These are phyloP conservation scores for Lethrus apterus DNA, from an alignment of 1,140 invertebrate genomes.

Conservation along the genomic window DNA sequence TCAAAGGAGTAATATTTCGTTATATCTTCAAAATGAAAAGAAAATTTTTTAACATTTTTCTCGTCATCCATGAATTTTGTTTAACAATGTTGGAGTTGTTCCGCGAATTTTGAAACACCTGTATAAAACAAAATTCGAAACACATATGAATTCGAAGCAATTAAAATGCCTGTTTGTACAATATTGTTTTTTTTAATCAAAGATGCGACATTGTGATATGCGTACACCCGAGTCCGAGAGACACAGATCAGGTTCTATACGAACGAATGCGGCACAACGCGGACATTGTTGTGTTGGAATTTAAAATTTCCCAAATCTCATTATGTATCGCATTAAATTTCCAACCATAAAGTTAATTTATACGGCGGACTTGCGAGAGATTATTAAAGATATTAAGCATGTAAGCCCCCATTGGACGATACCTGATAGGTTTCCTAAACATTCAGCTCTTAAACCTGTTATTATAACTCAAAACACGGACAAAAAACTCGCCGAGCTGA, in stretches of 20 bases:
- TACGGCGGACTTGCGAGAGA: constrained; percentile 26
- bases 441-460: constrained; percentile 31
- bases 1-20: too few relatives aligned
- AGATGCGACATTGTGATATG: too few relatives aligned
- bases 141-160: too few relatives aligned
- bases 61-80: too few relatives aligned
- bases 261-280: not conserved
- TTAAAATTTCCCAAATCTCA: constrained; percentile 35
- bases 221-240: not conserved
- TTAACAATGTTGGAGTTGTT: too few relatives aligned
- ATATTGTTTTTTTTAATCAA: too few relatives aligned
- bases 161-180: too few relatives aligned
- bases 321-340: constrained; percentile 36
- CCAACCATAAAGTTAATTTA: constrained; percentile 35
- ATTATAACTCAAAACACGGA: constrained; percentile 30
- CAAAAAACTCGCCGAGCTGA: constrained; percentile 19
- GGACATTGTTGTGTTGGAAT: constrained; percentile 25
- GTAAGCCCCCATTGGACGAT: constrained; percentile 27
- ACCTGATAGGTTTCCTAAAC: constrained; percentile 31
- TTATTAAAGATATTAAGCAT: constrained; percentile 34
- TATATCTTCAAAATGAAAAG: too few relatives aligned
- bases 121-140: too few relatives aligned
- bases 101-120: too few relatives aligned
- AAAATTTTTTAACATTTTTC: too few relatives aligned
- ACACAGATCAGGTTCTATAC: not conserved